Evolutionary conservation across 1,140 invertebrate species (phyloP).

Genomic region (Lordiphosa stackelbergi): DNA sequence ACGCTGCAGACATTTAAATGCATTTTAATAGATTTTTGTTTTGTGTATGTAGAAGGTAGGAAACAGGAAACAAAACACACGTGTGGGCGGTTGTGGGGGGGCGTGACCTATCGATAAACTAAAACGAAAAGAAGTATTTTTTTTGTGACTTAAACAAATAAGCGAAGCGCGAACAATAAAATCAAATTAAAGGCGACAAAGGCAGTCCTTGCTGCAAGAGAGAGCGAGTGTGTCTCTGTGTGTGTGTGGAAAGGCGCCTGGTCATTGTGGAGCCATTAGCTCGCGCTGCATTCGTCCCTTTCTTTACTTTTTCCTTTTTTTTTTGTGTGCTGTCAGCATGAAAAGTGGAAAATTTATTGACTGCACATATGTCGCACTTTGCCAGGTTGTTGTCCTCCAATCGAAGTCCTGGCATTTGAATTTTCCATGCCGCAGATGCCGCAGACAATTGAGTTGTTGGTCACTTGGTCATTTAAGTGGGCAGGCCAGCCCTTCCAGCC

Average conservation of each 20-base stretch:
- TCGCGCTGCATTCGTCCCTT: slow-evolving; percentile 17
- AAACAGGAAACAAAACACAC: slow-evolving; percentile 37
- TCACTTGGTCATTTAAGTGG: slow-evolving; percentile 49
- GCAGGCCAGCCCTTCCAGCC: slow-evolving; percentile 4
- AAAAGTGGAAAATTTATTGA: slow-evolving; percentile 72
- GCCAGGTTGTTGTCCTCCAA: slow-evolving; percentile 9
- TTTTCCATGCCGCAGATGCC: slow-evolving; percentile 68
- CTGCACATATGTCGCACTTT: slow-evolving; percentile 70
- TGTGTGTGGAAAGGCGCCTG: slow-evolving; percentile 30
- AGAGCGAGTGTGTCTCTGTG: slow-evolving; percentile 5
- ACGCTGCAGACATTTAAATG: slow-evolving; percentile 59
- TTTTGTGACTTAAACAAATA: slow-evolving; percentile 59
- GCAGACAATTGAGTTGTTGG: slow-evolving; percentile 50
- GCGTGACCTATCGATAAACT: slow-evolving; percentile 57
- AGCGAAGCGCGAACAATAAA: slow-evolving; percentile 57
- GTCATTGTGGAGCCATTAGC: slow-evolving; percentile 73
- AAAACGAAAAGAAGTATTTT: slow-evolving; percentile 32
- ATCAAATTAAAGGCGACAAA: slow-evolving; percentile 61
- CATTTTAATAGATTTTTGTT: slow-evolving; percentile 55
- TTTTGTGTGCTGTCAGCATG: slow-evolving; percentile 65
- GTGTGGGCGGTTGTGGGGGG: slow-evolving; percentile 16
- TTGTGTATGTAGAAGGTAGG: slow-evolving; percentile 9
- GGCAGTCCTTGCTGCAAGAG: slow-evolving; percentile 10
- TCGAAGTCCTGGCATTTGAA: slow-evolving; percentile 51
- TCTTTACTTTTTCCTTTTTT: slow-evolving; percentile 11